Evolutionary conservation across 2,113 vertebrate genomes (phyloP).

Genomic region (Oenanthe oenanthe): DNA sequence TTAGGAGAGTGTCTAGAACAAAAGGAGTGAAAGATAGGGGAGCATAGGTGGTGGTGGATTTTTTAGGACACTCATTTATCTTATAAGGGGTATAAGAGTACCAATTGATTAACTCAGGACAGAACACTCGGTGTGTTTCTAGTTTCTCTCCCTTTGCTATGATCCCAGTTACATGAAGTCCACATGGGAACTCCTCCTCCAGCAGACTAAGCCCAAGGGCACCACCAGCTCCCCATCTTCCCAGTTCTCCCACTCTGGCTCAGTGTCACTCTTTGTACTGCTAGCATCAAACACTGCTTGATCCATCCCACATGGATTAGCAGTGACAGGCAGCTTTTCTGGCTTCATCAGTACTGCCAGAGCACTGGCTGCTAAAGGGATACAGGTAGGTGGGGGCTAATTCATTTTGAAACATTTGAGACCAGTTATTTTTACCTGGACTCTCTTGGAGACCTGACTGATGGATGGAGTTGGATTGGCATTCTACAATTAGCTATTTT

Average conservation of each 20-base stretch:
- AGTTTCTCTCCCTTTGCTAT: not conserved
- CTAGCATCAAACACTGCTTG: not conserved
- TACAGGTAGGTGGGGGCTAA: not conserved
- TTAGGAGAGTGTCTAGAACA: not conserved
- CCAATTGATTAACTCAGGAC: rapidly evolving
- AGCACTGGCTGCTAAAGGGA: not conserved
- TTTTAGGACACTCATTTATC: not conserved
- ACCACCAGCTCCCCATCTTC: not conserved
- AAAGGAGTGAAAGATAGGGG: not conserved
- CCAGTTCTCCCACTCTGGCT: not conserved
- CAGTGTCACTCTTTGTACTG: not conserved
- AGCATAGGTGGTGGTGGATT: not conserved
- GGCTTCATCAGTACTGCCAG: not conserved
- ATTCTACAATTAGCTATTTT: not conserved
- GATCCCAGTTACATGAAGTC: not conserved
- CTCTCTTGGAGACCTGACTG: not conserved
- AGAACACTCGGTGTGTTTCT: not conserved
- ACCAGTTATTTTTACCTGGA: not conserved
- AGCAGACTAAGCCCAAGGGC: not conserved
- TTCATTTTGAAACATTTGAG: not conserved
- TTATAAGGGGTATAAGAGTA: not conserved
- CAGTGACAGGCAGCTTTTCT: not conserved
- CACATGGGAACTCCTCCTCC: not conserved
- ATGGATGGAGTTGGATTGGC: not conserved
- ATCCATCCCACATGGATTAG: not conserved